Evolutionary conservation across 1,140 invertebrate genomes (phyloP).

Genomic region (Pantala flavescens): DNA sequence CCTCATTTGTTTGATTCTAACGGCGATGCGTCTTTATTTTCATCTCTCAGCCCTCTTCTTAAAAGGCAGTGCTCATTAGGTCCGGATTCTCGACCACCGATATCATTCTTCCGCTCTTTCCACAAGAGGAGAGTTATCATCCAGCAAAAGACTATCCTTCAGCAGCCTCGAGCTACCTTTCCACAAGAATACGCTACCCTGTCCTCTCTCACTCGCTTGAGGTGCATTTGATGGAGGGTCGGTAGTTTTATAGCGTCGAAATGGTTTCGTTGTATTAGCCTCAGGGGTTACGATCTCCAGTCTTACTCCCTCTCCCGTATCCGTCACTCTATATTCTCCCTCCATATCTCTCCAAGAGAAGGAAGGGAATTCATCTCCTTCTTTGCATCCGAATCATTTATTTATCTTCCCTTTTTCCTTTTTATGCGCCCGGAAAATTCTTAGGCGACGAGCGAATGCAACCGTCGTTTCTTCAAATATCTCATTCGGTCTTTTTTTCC

Average conservation of each 20-base stretch:
- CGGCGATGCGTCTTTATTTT: too few relatives aligned
- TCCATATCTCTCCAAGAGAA: conserved; percentile 14
- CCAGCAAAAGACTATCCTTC: not conserved
- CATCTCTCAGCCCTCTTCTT: too few relatives aligned
- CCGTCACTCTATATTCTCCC: conserved; percentile 14
- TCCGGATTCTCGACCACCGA: not conserved
- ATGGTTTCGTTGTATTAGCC: conserved; percentile 29
- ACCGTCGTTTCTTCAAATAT: too few relatives aligned
- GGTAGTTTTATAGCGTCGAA: conserved; percentile 32
- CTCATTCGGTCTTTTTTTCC: too few relatives aligned
- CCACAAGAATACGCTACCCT: not conserved
- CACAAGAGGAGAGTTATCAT: not conserved
- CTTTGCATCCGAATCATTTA: conserved; percentile 4
- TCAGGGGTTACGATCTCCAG: conserved; percentile 30
- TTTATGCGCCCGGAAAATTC: not conserved
- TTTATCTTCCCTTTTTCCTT: not conserved
- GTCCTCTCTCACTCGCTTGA: not conserved
- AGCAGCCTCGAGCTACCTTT: not conserved
- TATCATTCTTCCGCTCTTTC: not conserved
- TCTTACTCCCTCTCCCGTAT: conserved; percentile 19
- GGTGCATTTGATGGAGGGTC: conserved; percentile 7
- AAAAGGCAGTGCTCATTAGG: too few relatives aligned
- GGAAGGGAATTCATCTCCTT: conserved; percentile 3
- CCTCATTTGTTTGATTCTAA: too few relatives aligned
- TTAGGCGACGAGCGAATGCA: too few relatives aligned